Conservation (phyloP, 2,797 vertebrate species). For the Lithobates sylvaticus region DNA sequence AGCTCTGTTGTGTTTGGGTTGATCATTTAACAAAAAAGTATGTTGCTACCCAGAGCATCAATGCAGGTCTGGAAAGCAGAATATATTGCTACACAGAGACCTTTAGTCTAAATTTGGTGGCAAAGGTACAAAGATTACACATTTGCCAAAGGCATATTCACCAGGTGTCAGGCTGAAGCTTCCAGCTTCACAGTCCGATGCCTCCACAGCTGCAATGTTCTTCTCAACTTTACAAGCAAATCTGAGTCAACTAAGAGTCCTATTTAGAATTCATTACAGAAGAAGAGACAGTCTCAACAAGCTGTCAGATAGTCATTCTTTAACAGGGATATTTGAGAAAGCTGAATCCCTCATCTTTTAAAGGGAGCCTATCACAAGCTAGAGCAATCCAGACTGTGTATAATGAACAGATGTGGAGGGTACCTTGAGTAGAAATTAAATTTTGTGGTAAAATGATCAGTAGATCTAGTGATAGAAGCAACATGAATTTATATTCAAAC, state of each 20-base stretch:
- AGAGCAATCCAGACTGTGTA: neutral
- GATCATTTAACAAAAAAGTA: neutral
- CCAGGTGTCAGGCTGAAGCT: conserved; percentile 45
- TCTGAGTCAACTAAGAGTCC: neutral
- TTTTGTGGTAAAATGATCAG: no score
- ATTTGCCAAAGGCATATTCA: conserved; percentile 45
- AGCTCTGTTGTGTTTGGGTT: neutral
- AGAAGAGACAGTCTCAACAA: neutral
- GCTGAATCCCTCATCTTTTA: neutral
- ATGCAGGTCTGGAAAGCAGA: neutral
- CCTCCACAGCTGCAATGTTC: conserved; percentile 37
- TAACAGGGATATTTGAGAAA: neutral
- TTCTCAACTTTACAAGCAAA: neutral
- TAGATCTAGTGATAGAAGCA: no score
- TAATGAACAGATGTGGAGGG: neutral
- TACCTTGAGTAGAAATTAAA: no score
- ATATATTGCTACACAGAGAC: conserved; percentile 13
- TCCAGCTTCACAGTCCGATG: conserved; percentile 15
- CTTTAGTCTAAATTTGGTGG: conserved; percentile 30
- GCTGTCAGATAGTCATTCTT: neutral
- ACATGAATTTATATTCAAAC: no score
- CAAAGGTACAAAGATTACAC: conserved; percentile 25
- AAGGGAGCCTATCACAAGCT: neutral
- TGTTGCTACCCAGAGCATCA: conserved; percentile 20
- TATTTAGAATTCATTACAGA: neutral